Conservation (phyloP, 1,140 invertebrate genomes). For the Zaprionus gabonicus region DNA sequence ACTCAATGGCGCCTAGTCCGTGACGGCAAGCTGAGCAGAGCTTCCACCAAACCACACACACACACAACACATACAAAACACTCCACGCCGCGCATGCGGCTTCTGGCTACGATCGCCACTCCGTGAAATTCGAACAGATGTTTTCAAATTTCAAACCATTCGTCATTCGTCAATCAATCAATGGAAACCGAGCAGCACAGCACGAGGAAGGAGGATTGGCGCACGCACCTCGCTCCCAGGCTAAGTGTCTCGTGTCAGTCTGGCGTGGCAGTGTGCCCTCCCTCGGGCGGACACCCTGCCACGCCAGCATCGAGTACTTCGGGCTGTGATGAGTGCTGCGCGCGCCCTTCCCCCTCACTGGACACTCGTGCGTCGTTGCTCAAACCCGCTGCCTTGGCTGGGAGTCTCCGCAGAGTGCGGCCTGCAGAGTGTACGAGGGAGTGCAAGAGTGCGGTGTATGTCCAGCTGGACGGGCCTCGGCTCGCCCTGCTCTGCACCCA, state of each 20-base stretch:
- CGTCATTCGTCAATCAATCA: not conserved
- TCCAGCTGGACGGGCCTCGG: conserved; percentile 2
- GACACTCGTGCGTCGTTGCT: conserved; percentile 1
- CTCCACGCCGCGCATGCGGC: conserved; percentile 60
- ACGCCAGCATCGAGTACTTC: not conserved
- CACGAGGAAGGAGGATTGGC: conserved; percentile 5
- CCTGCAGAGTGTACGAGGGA: conserved; percentile 7
- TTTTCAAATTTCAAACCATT: conserved; percentile 12
- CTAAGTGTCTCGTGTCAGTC: conserved; percentile 7
- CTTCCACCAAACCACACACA: conserved; percentile 22
- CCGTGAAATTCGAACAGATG: not conserved
- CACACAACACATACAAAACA: not conserved
- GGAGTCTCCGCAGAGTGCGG: conserved; percentile 40
- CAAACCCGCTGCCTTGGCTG: conserved; percentile 46
- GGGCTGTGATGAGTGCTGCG: conserved; percentile 40
- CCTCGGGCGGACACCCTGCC: conserved; percentile 1
- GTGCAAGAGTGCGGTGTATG: not conserved
- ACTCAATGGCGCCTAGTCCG: conserved; percentile 34
- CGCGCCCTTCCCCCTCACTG: conserved; percentile 18
- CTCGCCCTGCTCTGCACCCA: not conserved
- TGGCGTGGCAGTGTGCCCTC: not conserved
- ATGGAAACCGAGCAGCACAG: not conserved
- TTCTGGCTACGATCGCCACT: conserved; percentile 63
- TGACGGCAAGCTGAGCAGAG: conserved; percentile 60
- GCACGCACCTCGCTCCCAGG: conserved; percentile 54